phyloP scores from a whole-genome alignment of 2,113 vertebrate species.

The Galbula dea region DNA sequence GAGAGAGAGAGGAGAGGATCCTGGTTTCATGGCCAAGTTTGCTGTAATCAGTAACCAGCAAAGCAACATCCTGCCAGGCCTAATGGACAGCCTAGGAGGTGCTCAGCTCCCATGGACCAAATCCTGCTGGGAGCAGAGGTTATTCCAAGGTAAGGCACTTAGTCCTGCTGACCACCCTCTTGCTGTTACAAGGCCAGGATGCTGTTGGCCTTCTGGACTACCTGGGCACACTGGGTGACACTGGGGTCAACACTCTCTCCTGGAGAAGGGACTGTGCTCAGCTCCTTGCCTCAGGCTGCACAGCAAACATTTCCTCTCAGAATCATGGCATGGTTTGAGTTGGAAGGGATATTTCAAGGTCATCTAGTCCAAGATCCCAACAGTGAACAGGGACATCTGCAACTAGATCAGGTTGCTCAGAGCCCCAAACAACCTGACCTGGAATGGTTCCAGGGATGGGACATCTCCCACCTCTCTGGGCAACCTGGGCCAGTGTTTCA shows the following conservation, averaged over 20 bases:
- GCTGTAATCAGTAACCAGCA: not conserved
- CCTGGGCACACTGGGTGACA: not conserved
- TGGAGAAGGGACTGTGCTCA: not conserved
- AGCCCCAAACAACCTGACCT: not conserved
- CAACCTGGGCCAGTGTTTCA: not conserved
- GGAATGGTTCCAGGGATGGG: not conserved
- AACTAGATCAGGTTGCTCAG: not conserved
- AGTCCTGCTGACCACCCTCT: too few species aligned
- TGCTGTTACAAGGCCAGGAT: too few species aligned
- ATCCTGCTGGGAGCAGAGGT: not conserved
- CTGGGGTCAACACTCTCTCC: rapidly evolving
- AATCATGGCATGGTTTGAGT: not conserved
- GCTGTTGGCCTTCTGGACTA: too few species aligned
- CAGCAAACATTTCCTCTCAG: not conserved
- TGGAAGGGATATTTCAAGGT: not conserved
- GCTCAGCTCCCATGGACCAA: not conserved
- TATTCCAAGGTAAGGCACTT: not conserved
- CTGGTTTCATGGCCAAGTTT: not conserved
- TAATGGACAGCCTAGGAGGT: not conserved
- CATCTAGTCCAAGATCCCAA: not conserved
- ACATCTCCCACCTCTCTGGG: not conserved
- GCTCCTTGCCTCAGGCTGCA: not conserved
- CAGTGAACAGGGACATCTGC: not conserved
- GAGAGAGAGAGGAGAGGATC: not conserved
- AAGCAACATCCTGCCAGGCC: not conserved